Evolutionary conservation across 2,113 vertebrate genomes (phyloP).

Genomic region (Alexandromys fortis): DNA sequence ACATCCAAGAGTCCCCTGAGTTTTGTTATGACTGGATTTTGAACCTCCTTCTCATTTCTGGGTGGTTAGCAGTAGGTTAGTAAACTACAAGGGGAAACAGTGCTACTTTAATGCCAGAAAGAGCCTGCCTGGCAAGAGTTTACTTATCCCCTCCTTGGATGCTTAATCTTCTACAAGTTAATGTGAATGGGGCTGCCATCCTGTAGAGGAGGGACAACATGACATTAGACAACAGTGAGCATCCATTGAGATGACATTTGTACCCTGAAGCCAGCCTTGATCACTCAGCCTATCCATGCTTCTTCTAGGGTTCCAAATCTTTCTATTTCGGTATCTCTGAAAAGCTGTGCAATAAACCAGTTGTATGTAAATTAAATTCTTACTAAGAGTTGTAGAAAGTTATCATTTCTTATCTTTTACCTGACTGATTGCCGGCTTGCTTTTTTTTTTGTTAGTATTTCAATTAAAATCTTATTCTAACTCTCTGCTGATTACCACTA

Average conservation of each 20-base stretch:
- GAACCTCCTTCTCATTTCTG: background rate
- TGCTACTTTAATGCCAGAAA: background rate
- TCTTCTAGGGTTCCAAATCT: background rate
- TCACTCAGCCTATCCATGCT: background rate
- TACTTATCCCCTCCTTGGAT: background rate
- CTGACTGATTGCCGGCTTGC: background rate
- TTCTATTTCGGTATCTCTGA: background rate
- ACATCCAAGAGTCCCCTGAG: background rate
- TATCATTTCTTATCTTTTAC: background rate
- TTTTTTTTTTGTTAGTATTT: background rate
- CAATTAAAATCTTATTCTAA: background rate
- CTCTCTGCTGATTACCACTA: background rate
- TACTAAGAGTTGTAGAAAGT: background rate
- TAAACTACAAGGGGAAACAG: background rate
- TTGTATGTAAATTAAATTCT: background rate
- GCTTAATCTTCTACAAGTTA: background rate
- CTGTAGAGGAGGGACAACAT: background rate
- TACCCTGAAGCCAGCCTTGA: background rate
- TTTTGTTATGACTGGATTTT: background rate
- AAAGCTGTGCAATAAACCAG: background rate
- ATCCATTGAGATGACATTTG: background rate
- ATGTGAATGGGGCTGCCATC: background rate
- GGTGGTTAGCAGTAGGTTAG: accelerated
- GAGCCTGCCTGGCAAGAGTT: background rate
- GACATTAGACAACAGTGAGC: background rate